Conservation (phyloP, 2,113 vertebrate genomes). For the Shinisaurus crocodilurus region DNA sequence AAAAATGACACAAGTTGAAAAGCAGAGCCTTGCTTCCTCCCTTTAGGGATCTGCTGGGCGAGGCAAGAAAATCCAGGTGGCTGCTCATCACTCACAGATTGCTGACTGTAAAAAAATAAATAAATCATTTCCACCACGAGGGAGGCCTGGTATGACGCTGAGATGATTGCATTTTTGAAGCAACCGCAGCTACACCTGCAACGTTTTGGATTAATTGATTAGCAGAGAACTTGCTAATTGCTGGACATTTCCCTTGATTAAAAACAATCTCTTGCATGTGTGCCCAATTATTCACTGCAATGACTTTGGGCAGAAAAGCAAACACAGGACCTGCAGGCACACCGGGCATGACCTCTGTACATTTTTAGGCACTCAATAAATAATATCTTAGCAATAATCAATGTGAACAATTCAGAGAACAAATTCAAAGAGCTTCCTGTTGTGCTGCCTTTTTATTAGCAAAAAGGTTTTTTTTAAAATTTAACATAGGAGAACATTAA, state of each 20-base stretch:
- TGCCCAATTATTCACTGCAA: constrained; percentile 39
- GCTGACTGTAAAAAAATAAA: constrained; percentile 19
- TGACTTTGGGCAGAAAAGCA: neutral
- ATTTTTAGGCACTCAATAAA: neutral
- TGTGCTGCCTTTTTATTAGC: no score
- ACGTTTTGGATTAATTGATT: constrained; percentile 21
- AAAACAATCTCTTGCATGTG: neutral
- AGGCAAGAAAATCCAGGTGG: constrained; percentile 46
- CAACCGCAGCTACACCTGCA: neutral
- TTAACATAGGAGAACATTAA: neutral
- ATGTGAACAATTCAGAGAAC: neutral
- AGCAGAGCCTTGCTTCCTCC: constrained; percentile 50
- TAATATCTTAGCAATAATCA: neutral
- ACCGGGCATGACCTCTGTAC: no score
- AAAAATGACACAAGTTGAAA: constrained; percentile 39
- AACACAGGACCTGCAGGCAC: neutral
- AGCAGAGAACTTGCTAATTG: constrained; percentile 22
- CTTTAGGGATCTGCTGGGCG: constrained; percentile 56
- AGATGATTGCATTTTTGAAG: neutral
- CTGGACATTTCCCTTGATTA: constrained; percentile 29
- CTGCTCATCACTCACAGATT: neutral
- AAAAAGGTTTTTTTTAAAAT: neutral
- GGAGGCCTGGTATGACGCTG: neutral
- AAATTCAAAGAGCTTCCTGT: no score
- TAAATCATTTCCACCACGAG: constrained; percentile 11